phyloP scores from a whole-genome alignment of 2,113 vertebrate genomes.

The Leiothrix lutea region DNA sequence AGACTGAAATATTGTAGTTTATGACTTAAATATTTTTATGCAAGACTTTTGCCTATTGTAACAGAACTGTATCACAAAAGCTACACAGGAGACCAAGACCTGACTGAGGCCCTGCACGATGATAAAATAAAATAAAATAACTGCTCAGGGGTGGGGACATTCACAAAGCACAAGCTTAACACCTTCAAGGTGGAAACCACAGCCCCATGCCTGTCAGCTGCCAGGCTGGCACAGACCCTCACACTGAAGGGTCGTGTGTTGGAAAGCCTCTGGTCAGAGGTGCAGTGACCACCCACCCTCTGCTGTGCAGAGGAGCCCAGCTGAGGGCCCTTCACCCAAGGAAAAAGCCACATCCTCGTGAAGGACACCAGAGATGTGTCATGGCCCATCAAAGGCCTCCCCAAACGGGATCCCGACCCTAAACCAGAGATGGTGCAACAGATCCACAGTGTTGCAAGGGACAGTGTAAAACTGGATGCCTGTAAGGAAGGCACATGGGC shows the following conservation, averaged over 20 bases:
- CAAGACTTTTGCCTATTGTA: not conserved
- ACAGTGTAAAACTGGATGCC: not conserved
- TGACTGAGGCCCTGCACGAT: too few relatives aligned
- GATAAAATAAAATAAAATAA: not conserved
- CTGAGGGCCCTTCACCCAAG: fast-evolving
- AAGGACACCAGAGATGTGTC: not conserved
- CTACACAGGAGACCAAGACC: not conserved
- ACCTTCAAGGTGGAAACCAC: not conserved
- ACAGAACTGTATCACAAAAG: not conserved
- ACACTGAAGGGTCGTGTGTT: too few relatives aligned
- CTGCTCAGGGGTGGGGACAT: too few relatives aligned
- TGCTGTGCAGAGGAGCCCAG: not conserved
- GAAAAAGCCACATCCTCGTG: not conserved
- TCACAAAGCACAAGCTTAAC: not conserved
- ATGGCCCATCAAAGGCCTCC: not conserved
- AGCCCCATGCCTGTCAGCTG: not conserved
- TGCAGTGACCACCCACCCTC: not conserved
- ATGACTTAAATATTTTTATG: not conserved
- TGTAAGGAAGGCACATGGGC: not conserved
- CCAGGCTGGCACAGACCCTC: not conserved
- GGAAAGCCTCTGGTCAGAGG: not conserved
- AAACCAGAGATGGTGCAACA: too few relatives aligned
- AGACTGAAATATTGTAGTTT: not conserved
- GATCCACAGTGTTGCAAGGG: not conserved
- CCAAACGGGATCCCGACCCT: not conserved